A percentile compares a stretch with the other conserved stretches of the same genome.
These are phyloP conservation scores for Betta splendens DNA, from an alignment of 2,797 vertebrate genomes.

Conservation along the genomic window DNA sequence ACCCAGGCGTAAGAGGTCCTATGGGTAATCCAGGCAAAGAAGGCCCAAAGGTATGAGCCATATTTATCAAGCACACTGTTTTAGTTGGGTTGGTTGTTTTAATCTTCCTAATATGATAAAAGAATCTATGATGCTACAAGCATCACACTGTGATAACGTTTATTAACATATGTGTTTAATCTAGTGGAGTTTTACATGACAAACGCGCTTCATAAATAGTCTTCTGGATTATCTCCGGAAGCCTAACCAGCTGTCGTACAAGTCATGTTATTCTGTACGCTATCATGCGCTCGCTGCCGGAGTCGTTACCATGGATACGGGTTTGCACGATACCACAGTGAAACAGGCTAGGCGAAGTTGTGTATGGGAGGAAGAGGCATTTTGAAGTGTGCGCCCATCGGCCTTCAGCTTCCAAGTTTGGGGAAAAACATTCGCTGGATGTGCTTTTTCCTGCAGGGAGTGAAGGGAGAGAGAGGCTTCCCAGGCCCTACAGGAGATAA, in stretches of 20 bases:
- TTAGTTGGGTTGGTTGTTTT: not conserved
- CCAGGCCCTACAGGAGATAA: conserved; percentile 91
- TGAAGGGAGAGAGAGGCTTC: conserved; percentile 96
- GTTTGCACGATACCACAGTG: conserved; percentile 38
- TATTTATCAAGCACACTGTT: not conserved
- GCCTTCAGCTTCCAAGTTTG: conserved; percentile 49
- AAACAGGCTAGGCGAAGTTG: conserved; percentile 36
- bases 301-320: conserved; percentile 72
- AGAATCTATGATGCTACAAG: conserved; percentile 12
- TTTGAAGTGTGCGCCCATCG: conserved; percentile 58
- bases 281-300: conserved; percentile 38
- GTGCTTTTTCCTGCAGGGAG: conserved; percentile 82
- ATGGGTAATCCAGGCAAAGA: conserved; percentile 94
- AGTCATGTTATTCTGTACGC: conserved; percentile 41
- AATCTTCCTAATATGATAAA: conserved; percentile 3
- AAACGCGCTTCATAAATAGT: conserved; percentile 29
- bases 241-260: conserved; percentile 48
- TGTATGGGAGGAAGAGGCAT: conserved; percentile 39
- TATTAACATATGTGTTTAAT: conserved; percentile 33
- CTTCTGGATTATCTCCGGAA: conserved; percentile 39
- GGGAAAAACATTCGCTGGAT: conserved; percentile 44
- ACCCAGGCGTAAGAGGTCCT: conserved; percentile 89
- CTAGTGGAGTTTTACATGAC: conserved; percentile 21
- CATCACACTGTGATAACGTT: conserved; percentile 15
- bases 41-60: conserved; percentile 87